Evolutionary conservation across 2,888 invertebrate genomes (phyloP), one percentile per base, ranked within the genome.

Genomic region (Cheilosia urbana): DNA sequence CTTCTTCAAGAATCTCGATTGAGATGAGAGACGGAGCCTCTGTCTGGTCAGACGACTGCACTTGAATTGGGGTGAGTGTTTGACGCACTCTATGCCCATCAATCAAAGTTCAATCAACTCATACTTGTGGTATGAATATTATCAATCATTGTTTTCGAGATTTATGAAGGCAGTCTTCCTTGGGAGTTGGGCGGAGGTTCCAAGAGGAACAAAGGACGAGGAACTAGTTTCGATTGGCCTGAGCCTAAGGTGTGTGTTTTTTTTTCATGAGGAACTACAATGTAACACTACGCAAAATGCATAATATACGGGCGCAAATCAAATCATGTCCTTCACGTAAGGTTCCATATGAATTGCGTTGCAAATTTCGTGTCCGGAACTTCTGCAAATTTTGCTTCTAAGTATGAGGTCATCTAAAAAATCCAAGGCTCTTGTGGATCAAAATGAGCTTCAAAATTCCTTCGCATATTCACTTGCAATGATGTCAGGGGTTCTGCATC

Each of bases 81-180:
- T 42, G 19, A 51, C 55, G 34, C 42, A 37, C 73, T 51, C 73
- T 42, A 45, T 51, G 58, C 68, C 78, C 78, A 83, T 78, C 79
- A 83, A 83, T 83, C 78, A 83, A 78, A 73, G 66, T 78, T 83
- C 72, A 78, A 83, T 73, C 83, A 77, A 60, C 71, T 60, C 42
- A 34, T 30, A 17, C n/a, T 57, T 6, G 4, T 57, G 49, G 57
- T 49, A 49, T 34, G 34, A 60, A 68, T 76, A 51, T 76, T 76
- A 76, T 76, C 76, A 76, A 76, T 76, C 76, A 76, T 37, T 58
- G 58, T 49, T 42, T 66, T 45, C 45, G 30, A 58, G 66, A 76
- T 76, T 76, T 66, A 76, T 76, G 75, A 66, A 76, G 75, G 19
- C 9, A 24, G 49, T 40, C 21, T 47, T 34, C 17, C 17, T 42